phyloP scores from a whole-genome alignment of 53 echinoderm and acorn worm genomes.

The Echinometra lucunter region DNA sequence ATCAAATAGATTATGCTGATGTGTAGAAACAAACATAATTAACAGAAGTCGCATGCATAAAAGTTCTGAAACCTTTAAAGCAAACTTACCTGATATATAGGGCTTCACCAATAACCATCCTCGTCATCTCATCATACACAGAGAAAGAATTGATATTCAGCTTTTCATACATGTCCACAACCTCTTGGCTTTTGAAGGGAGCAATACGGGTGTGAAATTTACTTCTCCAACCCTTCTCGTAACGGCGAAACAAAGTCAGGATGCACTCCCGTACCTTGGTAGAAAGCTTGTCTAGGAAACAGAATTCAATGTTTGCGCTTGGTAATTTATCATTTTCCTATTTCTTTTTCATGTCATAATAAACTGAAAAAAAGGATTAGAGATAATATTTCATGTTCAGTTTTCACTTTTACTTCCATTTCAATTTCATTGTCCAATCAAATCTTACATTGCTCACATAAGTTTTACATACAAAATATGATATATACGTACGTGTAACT shows the following conservation, averaged over 20 bases:
- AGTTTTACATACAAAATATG: too few relatives aligned
- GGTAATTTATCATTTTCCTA: background rate
- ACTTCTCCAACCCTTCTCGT: slow-evolving; percentile 63
- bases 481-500: too few relatives aligned
- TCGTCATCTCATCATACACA: slow-evolving; percentile 55
- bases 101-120: slow-evolving; percentile 38
- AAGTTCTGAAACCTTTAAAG: background rate
- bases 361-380: background rate
- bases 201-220: slow-evolving; percentile 20
- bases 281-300: slow-evolving; percentile 27
- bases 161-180: slow-evolving; percentile 32
- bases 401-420: too few relatives aligned
- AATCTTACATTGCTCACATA: too few relatives aligned
- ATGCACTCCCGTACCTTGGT: background rate
- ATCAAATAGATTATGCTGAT: too few relatives aligned
- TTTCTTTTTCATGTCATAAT: background rate
- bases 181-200: slow-evolving; percentile 1
- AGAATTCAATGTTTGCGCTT: background rate
- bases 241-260: slow-evolving; percentile 28
- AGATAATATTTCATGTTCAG: background rate
- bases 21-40: too few relatives aligned
- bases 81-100: slow-evolving; percentile 50
- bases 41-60: too few relatives aligned
- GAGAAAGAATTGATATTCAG: slow-evolving; percentile 55
- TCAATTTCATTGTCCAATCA: too few relatives aligned